Evolutionary conservation across 2,797 vertebrate species (phyloP).

Genomic region (Rhinoraja longicauda): DNA sequence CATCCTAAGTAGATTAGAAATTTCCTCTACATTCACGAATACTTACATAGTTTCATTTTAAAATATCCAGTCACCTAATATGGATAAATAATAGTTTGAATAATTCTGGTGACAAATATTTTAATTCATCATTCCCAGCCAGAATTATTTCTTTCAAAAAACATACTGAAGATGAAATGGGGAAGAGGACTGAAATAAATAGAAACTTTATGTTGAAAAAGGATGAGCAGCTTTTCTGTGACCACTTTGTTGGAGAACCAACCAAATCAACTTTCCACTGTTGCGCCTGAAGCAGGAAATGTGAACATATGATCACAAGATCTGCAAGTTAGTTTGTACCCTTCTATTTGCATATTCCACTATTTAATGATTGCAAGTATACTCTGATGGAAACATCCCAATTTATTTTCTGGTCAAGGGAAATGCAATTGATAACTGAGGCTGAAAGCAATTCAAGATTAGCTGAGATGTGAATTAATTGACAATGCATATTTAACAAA

Average conservation of each 20-base stretch:
- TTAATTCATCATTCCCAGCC: not conserved
- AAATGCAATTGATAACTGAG: not conserved
- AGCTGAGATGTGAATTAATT: not conserved
- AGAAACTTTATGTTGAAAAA: not conserved
- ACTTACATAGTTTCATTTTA: not conserved
- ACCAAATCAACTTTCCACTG: not conserved
- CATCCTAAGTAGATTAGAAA: not conserved
- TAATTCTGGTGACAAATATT: slow-evolving; percentile 15
- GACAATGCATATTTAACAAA: not conserved
- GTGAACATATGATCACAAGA: not conserved
- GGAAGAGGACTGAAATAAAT: not conserved
- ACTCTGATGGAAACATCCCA: not conserved
- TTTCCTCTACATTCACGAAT: not conserved
- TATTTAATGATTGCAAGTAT: not conserved
- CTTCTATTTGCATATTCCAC: not conserved
- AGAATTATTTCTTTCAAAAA: not conserved
- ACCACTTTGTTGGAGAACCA: not conserved
- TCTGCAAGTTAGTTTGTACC: not conserved
- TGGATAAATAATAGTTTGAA: not conserved
- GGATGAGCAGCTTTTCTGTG: not conserved
- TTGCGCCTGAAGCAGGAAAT: not conserved
- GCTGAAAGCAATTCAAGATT: not conserved
- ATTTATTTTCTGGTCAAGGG: not conserved
- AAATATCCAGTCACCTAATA: not conserved
- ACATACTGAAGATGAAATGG: not conserved